A percentile compares a stretch with the other conserved stretches of the same genome.
phyloP scores from a whole-genome alignment of 2,888 invertebrate genomes.

The Formica aserva region DNA sequence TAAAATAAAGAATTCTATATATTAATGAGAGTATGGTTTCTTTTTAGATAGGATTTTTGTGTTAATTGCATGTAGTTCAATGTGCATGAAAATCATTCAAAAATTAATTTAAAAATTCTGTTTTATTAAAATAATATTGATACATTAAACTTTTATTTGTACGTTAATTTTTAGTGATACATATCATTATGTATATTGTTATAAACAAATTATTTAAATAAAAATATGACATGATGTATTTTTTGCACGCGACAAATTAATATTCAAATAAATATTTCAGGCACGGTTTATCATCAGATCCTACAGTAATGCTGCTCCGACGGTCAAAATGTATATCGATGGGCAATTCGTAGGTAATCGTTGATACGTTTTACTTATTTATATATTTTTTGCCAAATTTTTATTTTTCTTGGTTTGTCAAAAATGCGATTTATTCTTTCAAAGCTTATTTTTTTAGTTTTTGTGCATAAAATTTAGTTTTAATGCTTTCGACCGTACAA shows the following conservation, averaged over 20 bases:
- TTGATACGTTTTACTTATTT: constrained; percentile 56
- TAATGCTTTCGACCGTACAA: not conserved
- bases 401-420: not conserved
- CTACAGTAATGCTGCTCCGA: constrained; percentile 88
- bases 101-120: constrained; percentile 2
- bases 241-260: constrained; percentile 2
- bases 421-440: not conserved
- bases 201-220: not conserved
- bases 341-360: constrained; percentile 91
- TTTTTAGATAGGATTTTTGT: not conserved
- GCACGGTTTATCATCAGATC: constrained; percentile 80
- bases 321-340: constrained; percentile 97
- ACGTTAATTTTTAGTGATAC: not conserved
- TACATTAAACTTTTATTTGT: not conserved
- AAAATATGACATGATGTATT: not conserved
- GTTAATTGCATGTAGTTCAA: not conserved
- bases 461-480: not conserved
- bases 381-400: not conserved
- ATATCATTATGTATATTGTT: not conserved
- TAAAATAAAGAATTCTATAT: not conserved
- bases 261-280: constrained; percentile 64
- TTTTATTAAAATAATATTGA: not conserved
- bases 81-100: not conserved
- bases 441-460: not conserved
- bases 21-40: not conserved